Base-by-base conservation (phyloP, 2,113 vertebrate genomes). In the Equus przewalskii region DNA sequence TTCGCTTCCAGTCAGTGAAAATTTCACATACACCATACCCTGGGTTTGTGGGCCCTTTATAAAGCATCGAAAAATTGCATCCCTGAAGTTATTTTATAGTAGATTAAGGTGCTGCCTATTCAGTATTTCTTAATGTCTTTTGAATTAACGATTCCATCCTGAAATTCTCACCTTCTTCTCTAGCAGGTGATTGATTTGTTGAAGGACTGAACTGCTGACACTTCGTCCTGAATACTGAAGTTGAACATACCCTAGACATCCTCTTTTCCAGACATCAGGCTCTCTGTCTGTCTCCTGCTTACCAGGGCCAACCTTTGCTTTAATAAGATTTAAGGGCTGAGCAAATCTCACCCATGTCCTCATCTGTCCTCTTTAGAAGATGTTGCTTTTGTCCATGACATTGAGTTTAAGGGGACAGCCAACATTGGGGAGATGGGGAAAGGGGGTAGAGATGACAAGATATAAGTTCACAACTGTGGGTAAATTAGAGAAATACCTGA, bases 241-340 rank as follows among this genome's bases (percentile, higher is more conserved):
- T 85, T 51, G 75, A 46, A 30, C 12, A 4, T 70, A 62, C 7
- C 30, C 60, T 36, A 22, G 19, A n/a, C 19, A 6, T 84, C 79
- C 44, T n/a, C 41, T 60, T 60, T 94, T 58, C 24, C 19, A 81
- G 41, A 82, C 1, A 3, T 24, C 49, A 87, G 70, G 19, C 51
- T 88, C 30, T 91, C 30, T 8, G 7, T 36, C 28, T 96, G 58
- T 15, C 22, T 16, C 24, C 60, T 69, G 70, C 41, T 88, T 58
- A 4, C 36, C 3, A 5, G 56, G 28, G 78, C 54, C 56, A 78
- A 62, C 26, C 41, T 95, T 78, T 80, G 41, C 44, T 86, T 76
- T 65, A 81, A 67, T 82, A 56, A 62, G 62, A 94, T 85, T 90
- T 54, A 88, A 69, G 49, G 76, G 30, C n/a, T 36, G 26, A 92